Conservation (phyloP, 2,113 vertebrate genomes). For the Percopsis transmontana region DNA sequence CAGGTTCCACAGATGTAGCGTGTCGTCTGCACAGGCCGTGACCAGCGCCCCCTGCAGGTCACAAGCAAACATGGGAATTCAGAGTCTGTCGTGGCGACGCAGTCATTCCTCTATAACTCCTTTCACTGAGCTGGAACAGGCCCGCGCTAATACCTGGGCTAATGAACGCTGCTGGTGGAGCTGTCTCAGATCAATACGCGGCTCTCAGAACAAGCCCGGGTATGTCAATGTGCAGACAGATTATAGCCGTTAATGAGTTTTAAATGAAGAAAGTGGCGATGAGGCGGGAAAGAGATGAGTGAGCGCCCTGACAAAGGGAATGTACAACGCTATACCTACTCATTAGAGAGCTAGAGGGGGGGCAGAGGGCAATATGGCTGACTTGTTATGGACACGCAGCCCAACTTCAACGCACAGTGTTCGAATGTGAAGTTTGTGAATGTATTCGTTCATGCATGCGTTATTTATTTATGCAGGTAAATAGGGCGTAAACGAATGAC, state of each 20-base stretch:
- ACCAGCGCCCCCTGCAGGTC: constrained; percentile 90
- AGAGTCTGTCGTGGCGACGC: not conserved
- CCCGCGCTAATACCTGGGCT: not conserved
- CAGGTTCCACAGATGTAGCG: constrained; percentile 96
- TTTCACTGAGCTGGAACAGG: not conserved
- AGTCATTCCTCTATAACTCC: not conserved
- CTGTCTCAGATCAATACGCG: not conserved
- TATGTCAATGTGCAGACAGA: not conserved
- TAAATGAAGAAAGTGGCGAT: not conserved
- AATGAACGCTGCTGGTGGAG: not conserved
- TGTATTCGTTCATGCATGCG: not conserved
- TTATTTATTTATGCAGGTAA: not conserved
- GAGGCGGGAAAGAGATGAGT: not conserved
- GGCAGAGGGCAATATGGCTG: too few relatives aligned
- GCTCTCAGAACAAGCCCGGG: not conserved
- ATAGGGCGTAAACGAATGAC: too few relatives aligned
- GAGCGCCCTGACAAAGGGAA: not conserved
- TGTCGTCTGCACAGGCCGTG: constrained; percentile 93
- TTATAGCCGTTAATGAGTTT: constrained; percentile 4
- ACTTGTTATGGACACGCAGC: not conserved
- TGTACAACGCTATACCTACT: not conserved
- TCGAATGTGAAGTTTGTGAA: not conserved
- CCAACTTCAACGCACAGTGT: not conserved
- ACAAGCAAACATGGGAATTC: constrained; percentile 29
- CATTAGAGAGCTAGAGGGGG: not conserved